Conservation (phyloP, 2,113 vertebrate genomes). For the Antennarius striatus region DNA sequence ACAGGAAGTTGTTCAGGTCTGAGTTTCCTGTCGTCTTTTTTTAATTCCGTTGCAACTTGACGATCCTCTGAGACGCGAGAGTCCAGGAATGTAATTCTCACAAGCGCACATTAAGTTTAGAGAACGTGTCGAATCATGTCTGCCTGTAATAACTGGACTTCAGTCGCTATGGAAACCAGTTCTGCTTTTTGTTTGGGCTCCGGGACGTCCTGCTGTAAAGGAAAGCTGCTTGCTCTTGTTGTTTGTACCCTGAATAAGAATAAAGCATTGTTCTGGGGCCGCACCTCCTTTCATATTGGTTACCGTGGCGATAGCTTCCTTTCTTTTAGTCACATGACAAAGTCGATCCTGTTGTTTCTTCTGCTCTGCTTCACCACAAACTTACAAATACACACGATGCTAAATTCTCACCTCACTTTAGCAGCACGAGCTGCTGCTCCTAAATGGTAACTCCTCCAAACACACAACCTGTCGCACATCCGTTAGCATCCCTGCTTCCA, state of each 20-base stretch:
- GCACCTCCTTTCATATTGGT: neutral
- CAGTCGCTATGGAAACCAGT: no score
- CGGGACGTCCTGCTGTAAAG: slow-evolving; percentile 8
- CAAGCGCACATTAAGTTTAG: slow-evolving; percentile 37
- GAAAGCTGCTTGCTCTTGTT: slow-evolving; percentile 11
- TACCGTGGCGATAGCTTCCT: no score
- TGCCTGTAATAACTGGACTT: no score
- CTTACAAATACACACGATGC: neutral
- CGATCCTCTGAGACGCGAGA: slow-evolving; percentile 60
- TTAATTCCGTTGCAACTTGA: slow-evolving; percentile 1
- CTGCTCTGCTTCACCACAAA: slow-evolving; percentile 4
- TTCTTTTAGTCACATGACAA: no score
- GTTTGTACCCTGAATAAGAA: slow-evolving; percentile 4
- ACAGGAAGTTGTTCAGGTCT: neutral
- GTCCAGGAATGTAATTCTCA: slow-evolving; percentile 15
- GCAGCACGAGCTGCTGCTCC: neutral
- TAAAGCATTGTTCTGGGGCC: slow-evolving; percentile 15
- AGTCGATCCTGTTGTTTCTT: neutral
- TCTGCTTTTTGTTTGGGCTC: neutral
- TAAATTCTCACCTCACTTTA: neutral
- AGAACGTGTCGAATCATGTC: neutral
- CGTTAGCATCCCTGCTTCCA: neutral
- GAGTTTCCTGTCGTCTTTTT: slow-evolving; percentile 15
- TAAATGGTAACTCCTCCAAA: no score
- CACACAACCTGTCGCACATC: slow-evolving; percentile 3